Evolutionary conservation across 2,113 vertebrate genomes (phyloP), one percentile per base, ranked within the genome.

Genomic region (Clarias macrocephalus): DNA sequence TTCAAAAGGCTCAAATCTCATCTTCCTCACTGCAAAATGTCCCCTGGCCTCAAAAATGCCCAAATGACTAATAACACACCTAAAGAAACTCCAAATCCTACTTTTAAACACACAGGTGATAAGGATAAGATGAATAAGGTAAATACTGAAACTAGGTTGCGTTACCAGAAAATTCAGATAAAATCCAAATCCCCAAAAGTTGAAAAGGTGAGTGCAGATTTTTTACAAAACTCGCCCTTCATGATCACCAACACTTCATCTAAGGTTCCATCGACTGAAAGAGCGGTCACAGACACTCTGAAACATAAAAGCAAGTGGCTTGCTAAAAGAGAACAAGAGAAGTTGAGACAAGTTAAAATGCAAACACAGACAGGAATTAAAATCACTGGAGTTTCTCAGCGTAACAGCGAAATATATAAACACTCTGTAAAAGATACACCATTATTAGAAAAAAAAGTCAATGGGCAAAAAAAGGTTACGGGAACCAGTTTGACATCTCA

Each of bases 1-100:
- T 99, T 96, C 93, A 97, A 97, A 88, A 93, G 97, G 80, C 91
- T 99, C 62, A 98, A 97, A 77, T 88, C 94, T 5, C 97, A 98
- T 83, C 92, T 99, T 79, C 96, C 96, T 5, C 92, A 97, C 82
- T 99, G 97, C 92, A 98, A 95, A 79, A 89, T 93, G 91, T 90
- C 89, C 18, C 88, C 70, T 54, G 57, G 52, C 57, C 3, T 56
- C 63, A 89, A 93, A 28, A 90, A 91, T 57, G 87, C 85, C 6
- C 72, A 87, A 16, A 89, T n/a, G 79, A 88, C 70, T 79, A 7
- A 48, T 8, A 75, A 87, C 84, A 77, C 85, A 1, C 54, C 89
- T 42, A 56, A 60, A 59, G 80, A 86, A 52, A 30, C 63, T 12
- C 59, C 72, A 0, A 25, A 42, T n/a, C n/a, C 30, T 65, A 23